Conservation (phyloP, 2,113 vertebrate genomes). For the Lichenostomus cassidix region DNA sequence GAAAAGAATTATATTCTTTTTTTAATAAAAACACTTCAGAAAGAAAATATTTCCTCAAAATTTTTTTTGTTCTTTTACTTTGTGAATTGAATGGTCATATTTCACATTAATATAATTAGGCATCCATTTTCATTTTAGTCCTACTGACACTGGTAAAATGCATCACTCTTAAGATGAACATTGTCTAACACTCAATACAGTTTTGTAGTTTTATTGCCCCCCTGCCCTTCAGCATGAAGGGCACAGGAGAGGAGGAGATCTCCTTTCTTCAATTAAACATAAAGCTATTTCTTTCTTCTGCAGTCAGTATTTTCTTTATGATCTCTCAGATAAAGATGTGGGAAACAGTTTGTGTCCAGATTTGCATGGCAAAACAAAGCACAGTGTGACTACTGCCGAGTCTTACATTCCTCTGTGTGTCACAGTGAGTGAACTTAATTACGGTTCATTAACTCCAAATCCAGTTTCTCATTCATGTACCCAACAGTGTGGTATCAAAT, state of each 20-base stretch:
- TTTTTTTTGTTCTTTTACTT: not conserved
- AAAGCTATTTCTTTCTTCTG: not conserved
- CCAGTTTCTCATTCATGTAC: constrained; percentile 35
- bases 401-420: constrained; percentile 45
- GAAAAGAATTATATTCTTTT: not conserved
- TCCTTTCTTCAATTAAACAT: not conserved
- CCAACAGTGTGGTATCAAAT: constrained; percentile 35
- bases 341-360: constrained; percentile 37
- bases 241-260: not conserved
- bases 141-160: not conserved
- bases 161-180: not conserved
- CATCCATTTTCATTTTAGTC: not conserved
- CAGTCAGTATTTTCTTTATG: not conserved
- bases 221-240: not conserved
- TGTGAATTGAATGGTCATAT: not conserved
- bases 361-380: constrained; percentile 51
- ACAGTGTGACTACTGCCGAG: constrained; percentile 14
- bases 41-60: not conserved
- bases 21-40: not conserved
- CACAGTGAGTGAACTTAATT: constrained; percentile 61
- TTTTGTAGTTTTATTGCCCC: not conserved
- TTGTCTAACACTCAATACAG: not conserved
- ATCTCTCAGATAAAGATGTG: not conserved
- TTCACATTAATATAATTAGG: not conserved
- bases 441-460: constrained; percentile 53